Base-by-base conservation (phyloP, 2,797 vertebrate species). In the Phoxinus dragarum region DNA sequence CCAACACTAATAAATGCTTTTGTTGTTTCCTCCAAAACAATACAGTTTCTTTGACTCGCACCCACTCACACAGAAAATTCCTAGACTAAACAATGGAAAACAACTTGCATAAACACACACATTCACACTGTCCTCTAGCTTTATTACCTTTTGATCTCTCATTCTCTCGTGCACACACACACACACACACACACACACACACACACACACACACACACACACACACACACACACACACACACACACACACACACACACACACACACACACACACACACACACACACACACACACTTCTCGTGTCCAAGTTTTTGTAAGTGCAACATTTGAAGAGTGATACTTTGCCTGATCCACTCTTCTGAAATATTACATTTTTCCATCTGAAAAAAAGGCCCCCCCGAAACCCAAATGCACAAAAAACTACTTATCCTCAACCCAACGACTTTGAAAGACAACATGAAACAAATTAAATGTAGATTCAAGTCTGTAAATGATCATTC, bases 1-100 rank as follows among this genome's bases (percentile, higher is more conserved):
- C 95, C 94, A 96, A 96, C 95, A 93, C 93, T 94, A 94, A 89
- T 96, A 96, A 96, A 96, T 96, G 95, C 95, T 96, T 95, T 94
- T 93, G 91, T 93, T 88, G 81, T 89, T 92, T 95, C 91, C 92
- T 89, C 93, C 93, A 93, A 79, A 92, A 94, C 92, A 91, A 91
- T 89, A 91, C 88, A 91, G 81, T 38, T 88, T 89, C 91, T 87
- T 93, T 86, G 80, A 73, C 81, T 87, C 87, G 47, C 84, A 81
- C 56, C 5, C 61, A 78, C 71, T 67, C 61, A 47, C 75, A 66
- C 59, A 69, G 84, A 71, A 7, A 72, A 73, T 56, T 27, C 69
- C 52, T 82, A 86, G 73, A 88, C 49, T 61, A 76, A 72, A 85
- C 80, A 82, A 82, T 71, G 38, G 44, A 81, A 81, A 81, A 82